phyloP scores from a whole-genome alignment of 2,113 vertebrate species.

The Cromileptes altivelis region DNA sequence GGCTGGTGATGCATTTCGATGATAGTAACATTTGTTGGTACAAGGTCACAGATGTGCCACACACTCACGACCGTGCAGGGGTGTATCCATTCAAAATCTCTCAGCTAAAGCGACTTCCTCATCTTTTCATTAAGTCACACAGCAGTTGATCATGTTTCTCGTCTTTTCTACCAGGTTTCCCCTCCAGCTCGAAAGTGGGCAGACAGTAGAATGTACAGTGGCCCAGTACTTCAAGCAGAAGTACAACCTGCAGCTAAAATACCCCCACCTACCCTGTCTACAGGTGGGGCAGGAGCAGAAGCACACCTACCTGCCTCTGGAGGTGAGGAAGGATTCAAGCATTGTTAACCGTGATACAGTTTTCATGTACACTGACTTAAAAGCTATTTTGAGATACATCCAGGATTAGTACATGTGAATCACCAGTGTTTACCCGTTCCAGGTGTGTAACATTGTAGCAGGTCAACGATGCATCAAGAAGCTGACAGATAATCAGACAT shows the following conservation, averaged over 20 bases:
- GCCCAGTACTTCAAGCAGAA: slow-evolving; percentile 99
- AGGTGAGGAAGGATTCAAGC: slow-evolving; percentile 87
- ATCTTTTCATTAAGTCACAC: background rate
- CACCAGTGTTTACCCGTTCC: slow-evolving; percentile 12
- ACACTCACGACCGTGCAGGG: background rate
- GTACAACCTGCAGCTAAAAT: slow-evolving; percentile 98
- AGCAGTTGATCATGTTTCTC: background rate
- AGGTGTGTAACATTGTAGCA: slow-evolving; percentile 99
- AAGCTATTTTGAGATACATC: background rate
- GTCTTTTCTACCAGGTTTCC: slow-evolving; percentile 89
- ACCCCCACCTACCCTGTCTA: slow-evolving; percentile 97
- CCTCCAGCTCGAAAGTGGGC: slow-evolving; percentile 97
- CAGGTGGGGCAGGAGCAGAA: slow-evolving; percentile 99
- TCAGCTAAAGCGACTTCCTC: background rate
- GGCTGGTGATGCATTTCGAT: background rate
- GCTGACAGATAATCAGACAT: slow-evolving; percentile 99
- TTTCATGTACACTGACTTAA: background rate
- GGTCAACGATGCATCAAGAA: slow-evolving; percentile 99
- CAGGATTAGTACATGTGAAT: background rate
- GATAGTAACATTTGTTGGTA: background rate
- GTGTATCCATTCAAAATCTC: background rate
- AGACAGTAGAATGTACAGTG: slow-evolving; percentile 99
- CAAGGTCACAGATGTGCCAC: background rate
- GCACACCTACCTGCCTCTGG: slow-evolving; percentile 98
- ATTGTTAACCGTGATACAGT: background rate